Percentiles rank a stretch among this genome's conserved stretches.
Evolutionary conservation across 1,140 invertebrate species (phyloP).

Genomic region (Dysdera silvatica): DNA sequence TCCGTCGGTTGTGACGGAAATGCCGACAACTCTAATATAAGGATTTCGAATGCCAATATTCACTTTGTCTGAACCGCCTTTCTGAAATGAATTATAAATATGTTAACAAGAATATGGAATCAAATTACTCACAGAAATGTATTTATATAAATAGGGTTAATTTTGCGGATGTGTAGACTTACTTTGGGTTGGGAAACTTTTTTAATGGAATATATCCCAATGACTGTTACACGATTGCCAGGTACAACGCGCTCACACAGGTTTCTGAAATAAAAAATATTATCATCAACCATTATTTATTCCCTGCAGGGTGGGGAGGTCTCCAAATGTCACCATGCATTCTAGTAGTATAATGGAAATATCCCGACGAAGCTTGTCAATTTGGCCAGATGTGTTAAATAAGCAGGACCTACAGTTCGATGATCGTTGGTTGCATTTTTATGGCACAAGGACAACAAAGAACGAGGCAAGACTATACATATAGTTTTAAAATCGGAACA

Average conservation of each 20-base stretch:
- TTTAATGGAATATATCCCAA: constrained; percentile 96
- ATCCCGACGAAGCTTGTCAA: no score
- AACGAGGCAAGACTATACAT: no score
- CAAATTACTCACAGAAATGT: neutral
- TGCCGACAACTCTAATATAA: constrained; percentile 89
- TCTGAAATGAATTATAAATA: constrained; percentile 39
- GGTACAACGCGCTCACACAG: constrained; percentile 92
- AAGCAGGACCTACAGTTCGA: no score
- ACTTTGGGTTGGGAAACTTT: constrained; percentile 59
- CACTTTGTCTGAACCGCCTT: constrained; percentile 67
- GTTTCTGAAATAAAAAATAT: constrained; percentile 52
- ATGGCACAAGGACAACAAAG: no score
- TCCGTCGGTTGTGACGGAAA: constrained; percentile 75
- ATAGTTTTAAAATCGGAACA: no score
- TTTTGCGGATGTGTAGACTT: constrained; percentile 32
- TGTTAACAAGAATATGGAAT: neutral
- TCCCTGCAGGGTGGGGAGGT: no score
- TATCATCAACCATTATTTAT: no score
- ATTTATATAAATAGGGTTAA: neutral
- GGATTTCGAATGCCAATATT: constrained; percentile 86
- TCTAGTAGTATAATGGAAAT: no score
- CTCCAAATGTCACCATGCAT: no score
- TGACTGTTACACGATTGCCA: constrained; percentile 85
- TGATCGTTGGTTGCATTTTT: no score
- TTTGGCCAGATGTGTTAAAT: no score